Evolutionary conservation across 2,797 vertebrate genomes (phyloP).

Genomic region (Acipenser ruthenus): DNA sequence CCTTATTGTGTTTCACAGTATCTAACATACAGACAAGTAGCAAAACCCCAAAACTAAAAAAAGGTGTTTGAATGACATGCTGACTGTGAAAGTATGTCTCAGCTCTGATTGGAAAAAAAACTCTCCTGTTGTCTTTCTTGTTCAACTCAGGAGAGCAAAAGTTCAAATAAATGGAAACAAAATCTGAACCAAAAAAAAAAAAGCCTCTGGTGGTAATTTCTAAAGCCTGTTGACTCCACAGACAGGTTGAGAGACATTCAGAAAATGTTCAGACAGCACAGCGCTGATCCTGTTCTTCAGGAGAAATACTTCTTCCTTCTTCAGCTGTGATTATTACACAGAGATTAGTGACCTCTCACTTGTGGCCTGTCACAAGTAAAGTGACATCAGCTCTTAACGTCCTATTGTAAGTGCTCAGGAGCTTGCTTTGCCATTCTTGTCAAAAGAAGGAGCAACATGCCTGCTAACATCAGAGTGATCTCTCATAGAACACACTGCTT

Average conservation of each 20-base stretch:
- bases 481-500: slow-evolving; percentile 25
- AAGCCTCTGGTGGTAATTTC: no score
- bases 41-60: no score
- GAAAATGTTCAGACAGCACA: slow-evolving; percentile 54
- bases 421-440: slow-evolving; percentile 49
- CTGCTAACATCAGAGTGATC: slow-evolving; percentile 28
- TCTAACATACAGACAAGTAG: no score
- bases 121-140: no score
- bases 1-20: no score
- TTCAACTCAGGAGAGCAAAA: no score
- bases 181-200: no score
- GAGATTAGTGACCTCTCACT: slow-evolving; percentile 72
- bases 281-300: slow-evolving; percentile 60
- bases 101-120: no score
- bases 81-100: no score
- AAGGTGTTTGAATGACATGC: no score
- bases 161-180: no score
- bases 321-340: slow-evolving; percentile 66
- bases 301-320: slow-evolving; percentile 58
- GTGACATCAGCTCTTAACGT: slow-evolving; percentile 76
- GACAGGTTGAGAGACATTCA: background rate
- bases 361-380: slow-evolving; percentile 66
- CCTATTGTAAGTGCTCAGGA: slow-evolving; percentile 67
- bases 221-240: no score
- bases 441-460: slow-evolving; percentile 29